Evolutionary conservation across 1,140 invertebrate genomes (phyloP), one percentile per base, ranked within the genome.

Genomic region (Sycophaga agraensis): DNA sequence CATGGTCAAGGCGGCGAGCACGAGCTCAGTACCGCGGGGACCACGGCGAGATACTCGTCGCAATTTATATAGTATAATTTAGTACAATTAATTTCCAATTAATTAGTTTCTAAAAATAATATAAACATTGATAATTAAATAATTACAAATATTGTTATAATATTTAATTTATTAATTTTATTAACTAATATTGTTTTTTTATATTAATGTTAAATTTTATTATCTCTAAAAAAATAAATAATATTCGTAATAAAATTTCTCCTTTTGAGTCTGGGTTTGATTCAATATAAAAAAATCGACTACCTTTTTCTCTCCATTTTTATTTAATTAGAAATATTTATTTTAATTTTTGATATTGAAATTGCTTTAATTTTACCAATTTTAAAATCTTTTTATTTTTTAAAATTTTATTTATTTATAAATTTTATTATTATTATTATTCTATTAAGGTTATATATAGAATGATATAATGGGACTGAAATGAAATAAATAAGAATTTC

Each of bases 271-370:
- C 84, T 77, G 84, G 84, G 70, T 86, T 86, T 80, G 81, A 85
- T 21, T 81, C 83, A 54, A 81, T 81, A 77, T 79, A 70, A 46
- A 79, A 74, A 5, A 70, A 82, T 17, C 84, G 84, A 26, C 63
- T 83, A 59, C 82, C 83, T 8, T 86, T 86, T 71, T 67, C 66
- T 24, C 61, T 67, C 53, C 84, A 83, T 75, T 87, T 86, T 76
- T 86, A 82, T 78, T 75, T 85, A 77, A 85, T 87, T 73, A 77
- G 82, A 17, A 77, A 85, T 73, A 83, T 87, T 82, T 87, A n/a
- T 87, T 78, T 80, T 86, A 82, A 85, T 86, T 82, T 87, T 87
- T 82, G 84, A 86, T 82, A 75, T 86, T 59, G 85, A 86, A 84
- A 83, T 86, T 77, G 74, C 79, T 17, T 66, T 86, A 71, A 72